Percentiles rank a stretch among this genome's conserved stretches.
Conservation (phyloP, 1,140 invertebrate species). For the Lamellibrachia luymesi region DNA sequence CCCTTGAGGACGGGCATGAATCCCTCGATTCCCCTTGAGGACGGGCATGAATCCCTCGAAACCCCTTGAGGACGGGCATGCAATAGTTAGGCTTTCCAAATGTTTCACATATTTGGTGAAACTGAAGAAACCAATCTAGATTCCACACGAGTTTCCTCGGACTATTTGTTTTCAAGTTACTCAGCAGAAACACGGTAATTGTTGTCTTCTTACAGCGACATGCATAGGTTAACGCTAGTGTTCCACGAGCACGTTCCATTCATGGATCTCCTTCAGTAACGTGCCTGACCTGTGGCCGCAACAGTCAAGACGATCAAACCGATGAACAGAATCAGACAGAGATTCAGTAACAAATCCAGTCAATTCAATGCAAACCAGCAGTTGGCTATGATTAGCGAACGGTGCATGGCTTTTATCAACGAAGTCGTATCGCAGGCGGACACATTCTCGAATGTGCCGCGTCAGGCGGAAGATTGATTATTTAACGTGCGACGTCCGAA, state of each 20-base stretch:
- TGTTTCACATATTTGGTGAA: too few species aligned
- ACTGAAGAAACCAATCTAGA: neutral
- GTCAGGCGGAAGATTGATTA: neutral
- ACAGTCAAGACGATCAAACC: neutral
- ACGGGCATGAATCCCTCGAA: too few species aligned
- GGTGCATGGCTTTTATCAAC: neutral
- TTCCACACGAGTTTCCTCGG: neutral
- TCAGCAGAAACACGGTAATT: neutral
- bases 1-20: too few species aligned
- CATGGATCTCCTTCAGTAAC: too few species aligned
- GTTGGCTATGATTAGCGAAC: neutral
- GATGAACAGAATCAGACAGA: neutral
- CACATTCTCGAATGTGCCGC: neutral
- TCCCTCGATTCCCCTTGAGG: too few species aligned
- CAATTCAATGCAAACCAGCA: neutral
- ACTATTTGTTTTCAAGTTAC: neutral
- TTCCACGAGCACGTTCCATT: too few species aligned
- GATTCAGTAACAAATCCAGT: neutral
- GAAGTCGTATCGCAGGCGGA: too few species aligned
- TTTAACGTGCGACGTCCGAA: neutral
- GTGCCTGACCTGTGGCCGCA: too few species aligned
- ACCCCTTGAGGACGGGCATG: too few species aligned
- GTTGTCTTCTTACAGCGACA: neutral
- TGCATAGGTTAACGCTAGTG: too few species aligned
- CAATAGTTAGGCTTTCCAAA: too few species aligned